Conservation (phyloP, 2,888 invertebrate species). For the Notocelia uddmanniana region DNA sequence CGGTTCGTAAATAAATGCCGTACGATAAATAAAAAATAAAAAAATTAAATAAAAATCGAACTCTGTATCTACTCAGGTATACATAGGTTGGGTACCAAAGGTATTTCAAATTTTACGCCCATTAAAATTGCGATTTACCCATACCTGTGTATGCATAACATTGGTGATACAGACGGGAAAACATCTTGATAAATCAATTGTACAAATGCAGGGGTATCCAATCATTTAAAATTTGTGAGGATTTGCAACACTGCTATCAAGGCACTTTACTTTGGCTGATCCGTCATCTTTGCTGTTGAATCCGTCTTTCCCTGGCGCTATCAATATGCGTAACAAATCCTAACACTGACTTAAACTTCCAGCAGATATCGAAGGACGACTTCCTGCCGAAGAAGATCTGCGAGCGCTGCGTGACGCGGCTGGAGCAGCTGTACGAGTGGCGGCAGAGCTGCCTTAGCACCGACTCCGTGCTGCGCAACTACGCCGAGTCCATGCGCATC, state of each 20-base stretch:
- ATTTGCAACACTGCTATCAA: neutral
- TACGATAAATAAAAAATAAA: too few species aligned
- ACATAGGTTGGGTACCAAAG: too few species aligned
- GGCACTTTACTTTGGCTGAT: neutral
- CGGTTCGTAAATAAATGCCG: too few species aligned
- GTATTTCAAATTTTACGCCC: too few species aligned
- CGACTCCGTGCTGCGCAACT: constrained; percentile 88
- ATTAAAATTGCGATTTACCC: too few species aligned
- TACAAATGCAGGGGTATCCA: too few species aligned
- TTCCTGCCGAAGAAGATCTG: constrained; percentile 90
- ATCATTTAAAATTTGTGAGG: neutral
- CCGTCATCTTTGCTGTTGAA: neutral
- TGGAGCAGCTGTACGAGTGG: constrained; percentile 90
- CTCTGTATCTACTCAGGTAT: too few species aligned
- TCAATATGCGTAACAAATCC: constrained; percentile 14
- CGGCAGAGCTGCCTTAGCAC: constrained; percentile 88
- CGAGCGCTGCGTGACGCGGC: constrained; percentile 87
- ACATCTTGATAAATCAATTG: too few species aligned
- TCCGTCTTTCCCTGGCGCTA: neutral
- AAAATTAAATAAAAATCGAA: too few species aligned
- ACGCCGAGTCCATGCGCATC: constrained; percentile 89
- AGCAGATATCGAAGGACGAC: constrained; percentile 90
- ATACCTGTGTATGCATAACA: too few species aligned
- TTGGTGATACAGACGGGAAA: too few species aligned
- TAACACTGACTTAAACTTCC: constrained; percentile 51